These are phyloP conservation scores for Halictus rubicundus DNA, from an alignment of 1,140 invertebrate species.

Conservation along the genomic window DNA sequence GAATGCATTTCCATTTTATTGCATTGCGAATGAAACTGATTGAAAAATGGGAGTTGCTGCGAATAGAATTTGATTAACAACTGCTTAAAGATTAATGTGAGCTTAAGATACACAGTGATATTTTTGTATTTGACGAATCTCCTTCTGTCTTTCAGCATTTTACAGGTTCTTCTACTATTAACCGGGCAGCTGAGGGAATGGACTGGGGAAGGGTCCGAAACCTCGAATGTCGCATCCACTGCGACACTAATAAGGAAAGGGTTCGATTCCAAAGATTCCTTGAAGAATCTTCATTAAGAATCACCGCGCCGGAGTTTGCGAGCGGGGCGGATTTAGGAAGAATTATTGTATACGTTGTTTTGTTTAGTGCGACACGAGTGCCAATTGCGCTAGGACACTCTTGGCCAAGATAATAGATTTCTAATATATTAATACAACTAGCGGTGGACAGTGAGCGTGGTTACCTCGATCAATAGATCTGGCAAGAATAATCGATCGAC, in stretches of 20 bases:
- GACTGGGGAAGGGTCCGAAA: neutral
- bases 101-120: no score
- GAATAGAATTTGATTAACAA: no score
- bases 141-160: conserved; percentile 69
- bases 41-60: no score
- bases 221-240: conserved; percentile 12
- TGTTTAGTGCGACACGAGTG: neutral
- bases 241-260: neutral
- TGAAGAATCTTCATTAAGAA: conserved; percentile 2
- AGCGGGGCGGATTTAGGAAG: no score
- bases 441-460: neutral
- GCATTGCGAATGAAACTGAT: no score
- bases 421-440: neutral
- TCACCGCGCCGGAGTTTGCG: neutral
- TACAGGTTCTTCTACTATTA: conserved; percentile 73
- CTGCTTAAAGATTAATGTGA: no score
- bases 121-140: neutral
- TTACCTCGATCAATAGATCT: neutral
- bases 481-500: neutral
- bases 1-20: no score
- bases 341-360: neutral
- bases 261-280: neutral
- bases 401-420: conserved; percentile 4
- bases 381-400: neutral
- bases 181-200: neutral